Percentiles rank a stretch among this genome's conserved stretches.
Evolutionary conservation across 1,140 invertebrate genomes (phyloP).

Genomic region (Nephila pilipes): DNA sequence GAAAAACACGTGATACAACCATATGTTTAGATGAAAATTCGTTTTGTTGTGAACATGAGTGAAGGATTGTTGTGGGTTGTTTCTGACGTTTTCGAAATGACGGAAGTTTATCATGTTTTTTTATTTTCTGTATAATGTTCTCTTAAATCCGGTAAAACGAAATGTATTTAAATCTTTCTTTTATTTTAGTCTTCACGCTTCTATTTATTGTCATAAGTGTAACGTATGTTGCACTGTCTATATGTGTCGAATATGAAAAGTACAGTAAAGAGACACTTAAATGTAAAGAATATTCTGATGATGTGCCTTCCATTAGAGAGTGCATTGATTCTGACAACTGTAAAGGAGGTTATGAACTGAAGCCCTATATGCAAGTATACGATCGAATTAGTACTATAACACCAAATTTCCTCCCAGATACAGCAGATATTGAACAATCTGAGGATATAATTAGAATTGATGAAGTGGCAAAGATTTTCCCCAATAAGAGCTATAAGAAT

Average conservation of each 20-base stretch:
- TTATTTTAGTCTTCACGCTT: constrained; percentile 17
- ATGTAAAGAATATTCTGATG: neutral
- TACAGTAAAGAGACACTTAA: neutral
- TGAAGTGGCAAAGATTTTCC: constrained; percentile 4
- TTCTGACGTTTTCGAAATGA: constrained; percentile 12
- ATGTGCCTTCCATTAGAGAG: neutral
- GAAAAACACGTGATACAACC: neutral
- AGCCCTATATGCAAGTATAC: constrained; percentile 5
- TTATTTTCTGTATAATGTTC: constrained; percentile 8
- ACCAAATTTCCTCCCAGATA: constrained; percentile 53
- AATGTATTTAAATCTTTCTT: constrained; percentile 46
- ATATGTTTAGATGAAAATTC: neutral
- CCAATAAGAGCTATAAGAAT: constrained; percentile 3
- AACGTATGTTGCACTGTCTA: constrained; percentile 7
- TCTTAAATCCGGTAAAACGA: constrained; percentile 26
- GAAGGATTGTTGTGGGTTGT: neutral
- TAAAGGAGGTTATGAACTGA: neutral
- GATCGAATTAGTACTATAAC: neutral
- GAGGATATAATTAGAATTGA: constrained; percentile 52
- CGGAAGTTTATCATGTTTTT: constrained; percentile 5
- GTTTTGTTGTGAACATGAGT: constrained; percentile 13
- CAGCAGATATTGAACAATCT: neutral
- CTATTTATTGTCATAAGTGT: constrained; percentile 49
- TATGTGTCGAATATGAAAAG: neutral
- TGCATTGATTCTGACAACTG: neutral